phyloP scores from a whole-genome alignment of 1,140 invertebrate genomes.

The Limonius californicus region DNA sequence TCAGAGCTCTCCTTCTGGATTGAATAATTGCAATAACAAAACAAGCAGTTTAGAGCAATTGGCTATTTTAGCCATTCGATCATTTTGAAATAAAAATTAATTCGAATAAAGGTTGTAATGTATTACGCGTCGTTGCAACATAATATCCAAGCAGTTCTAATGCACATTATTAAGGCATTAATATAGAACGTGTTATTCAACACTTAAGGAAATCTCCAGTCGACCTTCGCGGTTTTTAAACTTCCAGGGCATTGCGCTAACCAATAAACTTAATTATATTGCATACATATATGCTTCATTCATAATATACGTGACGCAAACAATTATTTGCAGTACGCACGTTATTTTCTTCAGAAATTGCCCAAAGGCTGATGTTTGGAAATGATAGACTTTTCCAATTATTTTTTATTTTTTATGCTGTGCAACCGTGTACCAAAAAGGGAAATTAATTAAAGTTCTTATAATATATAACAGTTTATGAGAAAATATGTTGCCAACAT shows the following conservation, averaged over 20 bases:
- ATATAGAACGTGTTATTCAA: conserved; percentile 29
- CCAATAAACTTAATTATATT: conserved; percentile 26
- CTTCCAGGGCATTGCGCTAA: conserved; percentile 30
- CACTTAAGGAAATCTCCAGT: conserved; percentile 25
- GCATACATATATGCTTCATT: too few species aligned
- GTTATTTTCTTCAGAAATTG: too few species aligned
- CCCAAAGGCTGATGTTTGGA: too few species aligned
- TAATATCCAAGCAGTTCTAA: conserved; percentile 21
- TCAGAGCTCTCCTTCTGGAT: not conserved
- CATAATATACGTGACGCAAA: too few species aligned
- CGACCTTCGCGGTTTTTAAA: conserved; percentile 30
- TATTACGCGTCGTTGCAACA: conserved; percentile 23
- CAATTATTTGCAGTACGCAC: too few species aligned
- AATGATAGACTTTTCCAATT: too few species aligned
- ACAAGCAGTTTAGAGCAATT: not conserved
- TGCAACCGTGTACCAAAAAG: too few species aligned
- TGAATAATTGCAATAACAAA: not conserved
- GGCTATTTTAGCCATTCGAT: not conserved
- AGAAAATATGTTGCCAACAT: too few species aligned
- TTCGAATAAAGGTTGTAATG: conserved; percentile 17
- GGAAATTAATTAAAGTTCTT: too few species aligned
- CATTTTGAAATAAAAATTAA: conserved; percentile 16
- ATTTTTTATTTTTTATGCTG: too few species aligned
- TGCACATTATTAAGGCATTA: conserved; percentile 20
- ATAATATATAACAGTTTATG: too few species aligned